Conservation (phyloP, 2,888 invertebrate species). For the Papilio gigon region DNA sequence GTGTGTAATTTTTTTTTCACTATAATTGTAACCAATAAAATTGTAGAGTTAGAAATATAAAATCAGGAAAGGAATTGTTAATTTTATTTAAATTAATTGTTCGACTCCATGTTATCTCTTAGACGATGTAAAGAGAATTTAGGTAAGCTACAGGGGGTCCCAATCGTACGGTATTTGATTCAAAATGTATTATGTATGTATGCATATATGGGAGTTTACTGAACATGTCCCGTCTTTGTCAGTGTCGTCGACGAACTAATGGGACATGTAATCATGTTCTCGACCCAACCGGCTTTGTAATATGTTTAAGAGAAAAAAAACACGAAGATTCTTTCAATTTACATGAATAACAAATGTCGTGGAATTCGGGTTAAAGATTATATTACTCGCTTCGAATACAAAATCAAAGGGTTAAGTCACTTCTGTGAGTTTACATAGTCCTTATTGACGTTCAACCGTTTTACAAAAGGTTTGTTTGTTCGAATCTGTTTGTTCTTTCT, state of each 20-base stretch:
- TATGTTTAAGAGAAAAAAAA: conserved; percentile 10
- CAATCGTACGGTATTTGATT: background rate
- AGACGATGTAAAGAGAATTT: background rate
- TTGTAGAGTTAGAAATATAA: conserved; percentile 21
- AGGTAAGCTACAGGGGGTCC: background rate
- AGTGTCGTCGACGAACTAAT: conserved; percentile 11
- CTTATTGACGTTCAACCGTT: conserved; percentile 31
- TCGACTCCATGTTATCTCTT: background rate
- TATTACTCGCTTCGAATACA: conserved; percentile 4
- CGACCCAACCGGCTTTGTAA: conserved; percentile 8
- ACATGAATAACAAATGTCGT: conserved; percentile 13
- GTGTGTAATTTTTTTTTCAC: conserved; percentile 39
- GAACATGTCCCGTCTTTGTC: background rate
- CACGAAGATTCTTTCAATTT: conserved; percentile 8
- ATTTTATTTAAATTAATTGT: background rate
- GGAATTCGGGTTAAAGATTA: conserved; percentile 10
- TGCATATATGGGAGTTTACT: background rate
- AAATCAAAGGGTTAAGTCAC: conserved; percentile 12
- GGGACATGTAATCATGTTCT: background rate
- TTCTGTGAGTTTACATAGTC: conserved; percentile 35
- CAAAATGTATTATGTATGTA: background rate
- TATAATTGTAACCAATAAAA: conserved; percentile 24
- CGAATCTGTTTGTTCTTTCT: conserved; percentile 42
- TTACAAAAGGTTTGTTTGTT: conserved; percentile 42
- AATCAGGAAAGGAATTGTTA: background rate